Evolutionary conservation across 2,797 vertebrate species (phyloP).

Genomic region (Anabas testudineus): DNA sequence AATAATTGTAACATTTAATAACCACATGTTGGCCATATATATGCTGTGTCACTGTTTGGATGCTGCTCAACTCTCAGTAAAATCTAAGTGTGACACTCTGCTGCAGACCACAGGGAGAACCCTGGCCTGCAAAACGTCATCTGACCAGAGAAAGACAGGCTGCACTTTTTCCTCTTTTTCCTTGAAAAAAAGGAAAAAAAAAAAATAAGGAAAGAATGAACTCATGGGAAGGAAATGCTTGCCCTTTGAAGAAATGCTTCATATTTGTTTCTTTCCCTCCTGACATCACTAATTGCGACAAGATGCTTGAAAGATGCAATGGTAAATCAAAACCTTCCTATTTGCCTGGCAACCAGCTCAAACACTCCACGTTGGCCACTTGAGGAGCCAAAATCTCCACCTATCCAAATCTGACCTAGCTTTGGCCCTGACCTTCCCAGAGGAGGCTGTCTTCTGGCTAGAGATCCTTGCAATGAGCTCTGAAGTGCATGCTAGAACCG

Average conservation of each 20-base stretch:
- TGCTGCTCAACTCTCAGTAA: slow-evolving; percentile 9
- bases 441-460: slow-evolving; percentile 58
- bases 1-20: slow-evolving; percentile 3
- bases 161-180: slow-evolving; percentile 75
- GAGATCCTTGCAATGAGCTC: slow-evolving; percentile 44
- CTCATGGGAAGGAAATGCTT: slow-evolving; percentile 82
- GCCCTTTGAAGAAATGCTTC: slow-evolving; percentile 83
- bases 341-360: slow-evolving; percentile 78
- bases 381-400: slow-evolving; percentile 79
- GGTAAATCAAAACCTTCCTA: slow-evolving; percentile 84
- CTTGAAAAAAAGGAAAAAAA: slow-evolving; percentile 31
- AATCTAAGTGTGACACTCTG: slow-evolving; percentile 16
- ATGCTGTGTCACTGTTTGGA: slow-evolving; percentile 28
- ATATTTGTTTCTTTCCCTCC: slow-evolving; percentile 83
- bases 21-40: neutral
- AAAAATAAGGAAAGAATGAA: slow-evolving; percentile 82
- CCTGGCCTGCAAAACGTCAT: slow-evolving; percentile 43
- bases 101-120: slow-evolving; percentile 39
- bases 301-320: slow-evolving; percentile 79
- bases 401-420: slow-evolving; percentile 73
- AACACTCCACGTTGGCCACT: slow-evolving; percentile 73
- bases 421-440: slow-evolving; percentile 69
- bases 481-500: slow-evolving; percentile 40
- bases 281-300: slow-evolving; percentile 89
- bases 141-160: slow-evolving; percentile 37